Base-by-base conservation (phyloP, 2,113 vertebrate genomes). In the Callocephalon fimbriatum region DNA sequence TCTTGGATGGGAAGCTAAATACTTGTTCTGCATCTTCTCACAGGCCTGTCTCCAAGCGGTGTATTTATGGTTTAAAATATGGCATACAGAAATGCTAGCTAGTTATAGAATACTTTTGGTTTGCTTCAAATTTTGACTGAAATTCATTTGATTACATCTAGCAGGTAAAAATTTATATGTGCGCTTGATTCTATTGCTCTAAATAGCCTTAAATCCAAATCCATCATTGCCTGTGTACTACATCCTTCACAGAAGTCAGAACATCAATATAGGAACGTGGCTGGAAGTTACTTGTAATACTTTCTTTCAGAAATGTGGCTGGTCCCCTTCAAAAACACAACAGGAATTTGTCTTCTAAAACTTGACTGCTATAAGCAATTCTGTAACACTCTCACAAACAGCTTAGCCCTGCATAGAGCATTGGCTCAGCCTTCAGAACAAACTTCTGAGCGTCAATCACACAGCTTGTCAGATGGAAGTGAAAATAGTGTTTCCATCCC, bases 221-320 rank as follows among this genome's bases (percentile, higher is more conserved):
- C 31, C 6, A 18, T 3, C 0, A 1, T 72, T 77, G 70, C 45
- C 42, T 47, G 31, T 9, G 0, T 13, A 7, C 6, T 37, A 21
- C 6, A 38, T 7, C 42, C 15, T 47, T 75, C 84, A 19, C 11
- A 15, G 3, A 8, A 71, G 44, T 53, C 51, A 61, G 29, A 3
- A 13, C 5, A 16, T 26, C 63, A 9, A 5, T 56, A 9, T 4
- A 58, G 47, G 40, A 37, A 6, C 20, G 32, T 66, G 45, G 22
- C 27, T 68, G 12, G 13, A 65, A 80, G 18, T 11, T 31, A 6
- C 40, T 32, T 65, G 8, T 22, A 54, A 7, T 26, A n/a, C 1
- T 81, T 50, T 7, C 6, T 67, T 29, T 38, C 48, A 50, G 5
- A 44, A 44, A 5, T 1, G 35, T 38, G 29, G 15, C 38, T 53